phyloP scores from a whole-genome alignment of 2,888 invertebrate genomes.

The Zootermopsis nevadensis region DNA sequence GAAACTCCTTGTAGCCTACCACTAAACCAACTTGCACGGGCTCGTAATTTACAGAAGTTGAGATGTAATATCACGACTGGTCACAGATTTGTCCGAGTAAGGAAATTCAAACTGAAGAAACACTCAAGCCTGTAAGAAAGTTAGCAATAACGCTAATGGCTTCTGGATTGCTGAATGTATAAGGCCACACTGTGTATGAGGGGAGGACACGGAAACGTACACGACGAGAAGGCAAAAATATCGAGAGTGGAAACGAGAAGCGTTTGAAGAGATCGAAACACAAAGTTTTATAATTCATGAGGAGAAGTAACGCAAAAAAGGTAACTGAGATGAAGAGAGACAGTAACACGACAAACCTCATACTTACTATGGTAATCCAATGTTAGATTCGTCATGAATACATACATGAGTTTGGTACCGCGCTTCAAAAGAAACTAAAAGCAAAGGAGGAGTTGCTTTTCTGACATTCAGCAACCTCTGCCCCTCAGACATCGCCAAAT shows the following conservation, averaged over 20 bases:
- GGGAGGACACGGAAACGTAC: not conserved
- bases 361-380: not conserved
- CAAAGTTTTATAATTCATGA: constrained; percentile 15
- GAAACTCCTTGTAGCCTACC: too few relatives aligned
- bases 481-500: not conserved
- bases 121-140: not conserved
- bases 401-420: not conserved
- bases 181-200: not conserved
- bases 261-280: not conserved
- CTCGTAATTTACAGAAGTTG: too few relatives aligned
- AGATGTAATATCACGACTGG: too few relatives aligned
- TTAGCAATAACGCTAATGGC: not conserved
- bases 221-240: not conserved
- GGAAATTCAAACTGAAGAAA: too few relatives aligned
- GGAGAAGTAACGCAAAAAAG: not conserved
- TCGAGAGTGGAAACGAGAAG: not conserved
- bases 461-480: not conserved
- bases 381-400: constrained; percentile 13
- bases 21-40: too few relatives aligned
- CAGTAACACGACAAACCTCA: not conserved
- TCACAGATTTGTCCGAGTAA: too few relatives aligned
- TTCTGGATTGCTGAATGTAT: not conserved
- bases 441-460: constrained; percentile 6
- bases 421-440: constrained; percentile 18
- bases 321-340: not conserved